These are phyloP conservation scores for Xylota segnis DNA, from an alignment of 2,888 invertebrate genomes.

Conservation along the genomic window DNA sequence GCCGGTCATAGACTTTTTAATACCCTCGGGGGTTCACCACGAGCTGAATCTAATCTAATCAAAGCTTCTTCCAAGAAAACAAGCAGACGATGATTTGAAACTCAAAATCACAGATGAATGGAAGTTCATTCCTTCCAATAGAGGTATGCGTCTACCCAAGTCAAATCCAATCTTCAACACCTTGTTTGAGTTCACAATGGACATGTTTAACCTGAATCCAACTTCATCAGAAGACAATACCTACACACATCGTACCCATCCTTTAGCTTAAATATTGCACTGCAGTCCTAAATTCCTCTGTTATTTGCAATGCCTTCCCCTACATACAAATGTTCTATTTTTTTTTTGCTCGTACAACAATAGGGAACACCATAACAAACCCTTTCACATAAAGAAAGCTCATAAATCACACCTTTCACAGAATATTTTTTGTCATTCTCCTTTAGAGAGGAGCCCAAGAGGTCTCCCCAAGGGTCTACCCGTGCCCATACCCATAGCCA, in stretches of 20 bases:
- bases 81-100: no score
- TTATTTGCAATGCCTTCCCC: background rate
- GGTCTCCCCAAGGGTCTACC: background rate
- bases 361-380: slow-evolving; percentile 28
- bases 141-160: no score
- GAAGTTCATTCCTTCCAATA: no score
- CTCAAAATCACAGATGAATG: no score
- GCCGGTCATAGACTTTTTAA: no score
- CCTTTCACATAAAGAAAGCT: slow-evolving; percentile 42
- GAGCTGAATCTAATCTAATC: no score
- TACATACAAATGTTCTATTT: slow-evolving; percentile 11
- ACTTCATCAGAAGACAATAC: background rate
- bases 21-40: no score
- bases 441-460: background rate
- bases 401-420: slow-evolving; percentile 67
- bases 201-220: background rate
- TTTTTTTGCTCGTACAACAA: slow-evolving; percentile 31
- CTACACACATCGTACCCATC: background rate
- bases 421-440: slow-evolving; percentile 47
- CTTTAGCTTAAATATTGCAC: slow-evolving; percentile 11
- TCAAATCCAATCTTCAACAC: no score
- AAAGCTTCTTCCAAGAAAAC: no score
- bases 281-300: slow-evolving; percentile 5
- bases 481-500: background rate
- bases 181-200: background rate